Base-by-base conservation (phyloP, 2,888 invertebrate genomes). In the Pantelozetes paolii region DNA sequence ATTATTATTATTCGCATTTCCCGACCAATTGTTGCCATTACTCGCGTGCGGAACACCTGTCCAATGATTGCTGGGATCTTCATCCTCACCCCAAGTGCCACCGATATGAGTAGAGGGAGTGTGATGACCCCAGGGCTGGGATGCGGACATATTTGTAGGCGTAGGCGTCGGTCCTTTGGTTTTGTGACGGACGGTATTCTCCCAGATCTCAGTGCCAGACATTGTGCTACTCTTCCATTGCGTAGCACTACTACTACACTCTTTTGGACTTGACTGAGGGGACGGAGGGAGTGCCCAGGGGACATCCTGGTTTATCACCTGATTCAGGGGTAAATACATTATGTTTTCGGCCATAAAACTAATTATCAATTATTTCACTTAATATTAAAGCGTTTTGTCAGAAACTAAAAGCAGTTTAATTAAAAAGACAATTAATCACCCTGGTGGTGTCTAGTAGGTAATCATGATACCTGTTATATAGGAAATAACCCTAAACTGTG, bases 81-180 rank as follows among this genome's bases (percentile, higher is more conserved):
- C 93, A 79, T 94, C 94, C 82, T 94, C 94, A 50, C 94, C 94
- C 94, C 94, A 96, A 0, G 93, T 94, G 2, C 94, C 94, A 59
- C 78, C 78, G 71, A 81, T 90, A 82, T 94, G 93, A 13, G 91
- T 90, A 1, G 92, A 90, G 0, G 94, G 93, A 0, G 93, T 94
- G 81, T 59, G 59, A 20, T 64, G 64, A 78, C 77, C 79, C 89
- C 89, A 69, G 91, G 89, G 59, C 5, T 69, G 72, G 54, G 40
- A n/a, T 23, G 70, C 8, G 15, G 42, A 42, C 30, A n/a, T 48
- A 15, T 73, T 62, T 48, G 71, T 15, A 15, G 74, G 45, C 50
- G 72, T 30, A 50, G 73, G 40, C 20, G 42, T 67, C 20, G 40
- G 30, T 32, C 62, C 75, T 57, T 69, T 64, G 57, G 75, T 93